Percentiles rank a stretch among this genome's conserved stretches.
These are phyloP conservation scores for Notarius quadriscutis DNA, from an alignment of 2,113 vertebrate genomes.

Conservation along the genomic window DNA sequence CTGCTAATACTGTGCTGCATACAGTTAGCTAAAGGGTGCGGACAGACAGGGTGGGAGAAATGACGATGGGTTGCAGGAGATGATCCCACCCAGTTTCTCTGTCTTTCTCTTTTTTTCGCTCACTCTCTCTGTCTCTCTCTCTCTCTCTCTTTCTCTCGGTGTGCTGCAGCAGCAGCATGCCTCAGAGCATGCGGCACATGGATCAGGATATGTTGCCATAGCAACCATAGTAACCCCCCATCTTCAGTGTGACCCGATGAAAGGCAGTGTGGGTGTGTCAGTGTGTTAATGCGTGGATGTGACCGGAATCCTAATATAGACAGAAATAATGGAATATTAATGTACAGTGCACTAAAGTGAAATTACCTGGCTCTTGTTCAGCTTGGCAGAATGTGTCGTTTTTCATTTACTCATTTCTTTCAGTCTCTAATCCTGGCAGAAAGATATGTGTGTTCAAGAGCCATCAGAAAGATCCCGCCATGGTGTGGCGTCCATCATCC, in stretches of 20 bases:
- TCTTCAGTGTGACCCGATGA: constrained; percentile 69
- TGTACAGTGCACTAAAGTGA: constrained; percentile 23
- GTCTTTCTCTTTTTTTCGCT: background rate
- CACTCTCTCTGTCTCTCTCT: background rate
- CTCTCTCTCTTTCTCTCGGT: background rate
- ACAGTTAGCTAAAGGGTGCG: background rate
- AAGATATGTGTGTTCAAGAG: background rate
- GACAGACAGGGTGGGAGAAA: background rate
- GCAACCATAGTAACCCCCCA: constrained; percentile 67
- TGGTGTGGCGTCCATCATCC: no score
- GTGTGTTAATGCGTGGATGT: constrained; percentile 42
- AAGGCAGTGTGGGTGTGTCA: constrained; percentile 38
- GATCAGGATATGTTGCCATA: constrained; percentile 74
- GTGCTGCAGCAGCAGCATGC: constrained; percentile 63
- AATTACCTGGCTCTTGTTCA: constrained; percentile 45
- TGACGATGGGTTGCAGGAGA: constrained; percentile 17
- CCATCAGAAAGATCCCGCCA: background rate
- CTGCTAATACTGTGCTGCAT: background rate
- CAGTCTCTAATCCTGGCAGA: background rate
- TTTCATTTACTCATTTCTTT: background rate
- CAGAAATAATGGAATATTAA: constrained; percentile 33
- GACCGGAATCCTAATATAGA: constrained; percentile 35
- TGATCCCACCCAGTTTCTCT: constrained; percentile 33
- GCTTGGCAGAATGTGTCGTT: background rate
- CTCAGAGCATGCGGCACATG: constrained; percentile 71